Evolutionary conservation across 2,113 vertebrate species (phyloP).

Genomic region (Corapipo altera): DNA sequence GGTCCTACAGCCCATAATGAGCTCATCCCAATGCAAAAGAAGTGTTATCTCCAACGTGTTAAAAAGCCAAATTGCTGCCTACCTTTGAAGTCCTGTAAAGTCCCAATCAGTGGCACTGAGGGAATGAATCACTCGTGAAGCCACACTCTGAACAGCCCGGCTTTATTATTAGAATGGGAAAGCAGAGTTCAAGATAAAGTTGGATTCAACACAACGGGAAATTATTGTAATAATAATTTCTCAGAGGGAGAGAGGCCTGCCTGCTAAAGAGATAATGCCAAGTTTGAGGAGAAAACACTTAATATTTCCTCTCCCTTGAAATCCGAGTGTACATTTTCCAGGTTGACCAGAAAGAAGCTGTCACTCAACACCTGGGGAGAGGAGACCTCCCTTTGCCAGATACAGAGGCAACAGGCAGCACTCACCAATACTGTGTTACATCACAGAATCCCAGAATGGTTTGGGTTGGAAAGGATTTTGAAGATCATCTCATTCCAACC

Average conservation of each 20-base stretch:
- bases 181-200: conserved; percentile 12
- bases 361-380: neutral
- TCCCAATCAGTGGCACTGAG: neutral
- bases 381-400: conserved; percentile 8
- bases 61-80: conserved; percentile 47
- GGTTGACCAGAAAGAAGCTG: neutral
- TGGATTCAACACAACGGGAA: neutral
- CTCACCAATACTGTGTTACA: neutral
- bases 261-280: neutral
- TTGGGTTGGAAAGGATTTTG: too few species aligned
- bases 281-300: neutral
- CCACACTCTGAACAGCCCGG: neutral
- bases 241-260: neutral
- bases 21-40: neutral
- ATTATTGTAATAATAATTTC: neutral
- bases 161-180: neutral
- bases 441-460: neutral
- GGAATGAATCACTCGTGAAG: neutral
- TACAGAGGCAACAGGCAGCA: neutral
- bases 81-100: neutral
- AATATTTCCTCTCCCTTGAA: neutral
- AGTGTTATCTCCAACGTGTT: neutral
- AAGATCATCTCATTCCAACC: neutral
- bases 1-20: neutral
- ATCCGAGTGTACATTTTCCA: neutral